These are phyloP conservation scores for Parnassius mnemosyne DNA, from an alignment of 2,888 invertebrate species.

Conservation along the genomic window DNA sequence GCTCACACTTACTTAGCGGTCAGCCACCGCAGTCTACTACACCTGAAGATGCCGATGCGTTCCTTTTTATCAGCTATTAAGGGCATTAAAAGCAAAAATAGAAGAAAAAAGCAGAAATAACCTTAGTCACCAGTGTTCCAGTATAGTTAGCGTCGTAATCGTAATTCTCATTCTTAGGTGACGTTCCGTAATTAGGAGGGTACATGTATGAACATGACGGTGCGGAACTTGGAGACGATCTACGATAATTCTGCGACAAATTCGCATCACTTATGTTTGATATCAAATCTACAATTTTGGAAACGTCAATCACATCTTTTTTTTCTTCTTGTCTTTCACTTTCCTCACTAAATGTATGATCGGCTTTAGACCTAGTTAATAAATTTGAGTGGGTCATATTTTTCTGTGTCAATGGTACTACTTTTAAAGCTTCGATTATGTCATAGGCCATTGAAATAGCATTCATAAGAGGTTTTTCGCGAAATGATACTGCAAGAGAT, in stretches of 20 bases:
- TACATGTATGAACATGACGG: neutral
- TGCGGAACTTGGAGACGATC: neutral
- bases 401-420: slow-evolving; percentile 1
- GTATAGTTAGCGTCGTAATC: slow-evolving; percentile 5
- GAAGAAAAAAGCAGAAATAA: neutral
- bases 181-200: slow-evolving; percentile 8
- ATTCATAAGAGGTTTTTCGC: neutral
- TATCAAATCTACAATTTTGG: slow-evolving; percentile 7
- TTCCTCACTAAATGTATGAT: neutral
- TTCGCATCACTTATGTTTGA: slow-evolving; percentile 4
- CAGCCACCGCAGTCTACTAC: no score
- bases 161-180: slow-evolving; percentile 7
- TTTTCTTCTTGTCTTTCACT: neutral
- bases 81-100: no score
- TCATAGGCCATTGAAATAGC: neutral
- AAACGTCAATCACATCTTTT: slow-evolving; percentile 1
- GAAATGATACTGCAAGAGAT: no score
- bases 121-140: slow-evolving; percentile 17
- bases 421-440: slow-evolving; percentile 6
- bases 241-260: neutral
- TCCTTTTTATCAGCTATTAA: no score
- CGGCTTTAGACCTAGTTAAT: neutral
- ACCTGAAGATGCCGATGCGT: no score
- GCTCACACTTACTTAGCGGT: no score
- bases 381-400: neutral